Conservation (phyloP, 2,113 vertebrate species). For the Apistogramma diplotaenia region DNA sequence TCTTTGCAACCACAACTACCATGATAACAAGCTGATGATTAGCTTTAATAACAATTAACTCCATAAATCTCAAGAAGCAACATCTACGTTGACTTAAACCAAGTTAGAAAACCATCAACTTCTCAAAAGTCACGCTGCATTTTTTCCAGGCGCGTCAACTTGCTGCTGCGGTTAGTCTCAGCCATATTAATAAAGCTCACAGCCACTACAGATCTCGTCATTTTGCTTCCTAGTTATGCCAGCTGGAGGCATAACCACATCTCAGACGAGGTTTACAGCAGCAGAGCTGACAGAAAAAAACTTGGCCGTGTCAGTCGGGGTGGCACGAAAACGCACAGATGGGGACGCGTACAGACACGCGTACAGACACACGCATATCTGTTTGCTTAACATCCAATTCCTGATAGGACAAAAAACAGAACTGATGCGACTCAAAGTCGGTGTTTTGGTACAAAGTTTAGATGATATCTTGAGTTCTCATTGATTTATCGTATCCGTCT, state of each 20-base stretch:
- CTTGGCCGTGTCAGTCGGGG: slow-evolving; percentile 25
- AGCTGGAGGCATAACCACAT: slow-evolving; percentile 30
- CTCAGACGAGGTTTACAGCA: slow-evolving; percentile 42
- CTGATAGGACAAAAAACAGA: neutral
- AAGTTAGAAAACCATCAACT: neutral
- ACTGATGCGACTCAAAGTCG: neutral
- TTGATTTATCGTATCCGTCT: too few relatives aligned
- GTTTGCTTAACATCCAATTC: neutral
- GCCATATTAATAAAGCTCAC: slow-evolving; percentile 40
- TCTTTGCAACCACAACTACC: neutral
- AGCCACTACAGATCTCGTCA: slow-evolving; percentile 39
- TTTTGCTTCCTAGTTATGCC: slow-evolving; percentile 2
- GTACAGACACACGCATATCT: neutral
- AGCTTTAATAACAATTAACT: slow-evolving; percentile 2
- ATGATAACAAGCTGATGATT: slow-evolving; percentile 8
- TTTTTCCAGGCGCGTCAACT: neutral
- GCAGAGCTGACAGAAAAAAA: slow-evolving; percentile 49
- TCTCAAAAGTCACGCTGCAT: neutral
- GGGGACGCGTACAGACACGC: neutral
- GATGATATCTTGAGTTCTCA: neutral
- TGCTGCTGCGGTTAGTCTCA: slow-evolving; percentile 6
- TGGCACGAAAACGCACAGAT: slow-evolving; percentile 7
- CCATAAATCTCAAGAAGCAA: neutral
- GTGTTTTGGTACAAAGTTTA: neutral
- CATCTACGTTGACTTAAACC: neutral